Evolutionary conservation across 2,113 vertebrate genomes (phyloP).

Genomic region (Fukomys damarensis): DNA sequence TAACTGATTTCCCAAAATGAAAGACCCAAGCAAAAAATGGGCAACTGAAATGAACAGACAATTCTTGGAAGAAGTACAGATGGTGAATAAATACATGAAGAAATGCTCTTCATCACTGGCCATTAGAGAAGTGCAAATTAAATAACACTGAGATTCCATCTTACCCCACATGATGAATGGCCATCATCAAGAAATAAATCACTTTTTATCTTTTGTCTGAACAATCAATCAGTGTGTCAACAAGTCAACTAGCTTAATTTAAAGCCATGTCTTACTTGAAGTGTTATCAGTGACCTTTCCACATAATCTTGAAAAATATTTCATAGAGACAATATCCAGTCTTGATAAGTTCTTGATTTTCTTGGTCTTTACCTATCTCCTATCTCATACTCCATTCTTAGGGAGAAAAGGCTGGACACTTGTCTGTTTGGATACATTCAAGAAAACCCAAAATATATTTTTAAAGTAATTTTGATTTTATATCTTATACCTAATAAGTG

Average conservation of each 20-base stretch:
- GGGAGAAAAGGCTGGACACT: background rate
- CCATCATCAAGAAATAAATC: background rate
- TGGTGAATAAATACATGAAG: no score
- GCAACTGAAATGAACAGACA: no score
- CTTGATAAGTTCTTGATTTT: no score
- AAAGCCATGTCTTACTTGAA: background rate
- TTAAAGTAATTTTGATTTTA: constrained; percentile 15
- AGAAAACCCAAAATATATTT: background rate
- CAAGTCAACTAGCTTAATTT: background rate
- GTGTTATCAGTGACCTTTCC: background rate
- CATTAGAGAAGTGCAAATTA: no score
- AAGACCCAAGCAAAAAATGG: no score
- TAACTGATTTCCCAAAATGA: no score
- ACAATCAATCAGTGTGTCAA: background rate
- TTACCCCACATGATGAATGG: no score
- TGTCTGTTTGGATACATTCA: background rate
- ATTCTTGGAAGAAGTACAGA: no score
- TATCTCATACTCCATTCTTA: background rate
- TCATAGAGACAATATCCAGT: background rate
- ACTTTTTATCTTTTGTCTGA: background rate
- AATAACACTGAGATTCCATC: no score
- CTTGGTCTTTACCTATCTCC: background rate
- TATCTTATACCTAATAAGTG: constrained; percentile 29
- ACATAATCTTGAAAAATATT: constrained; percentile 45
- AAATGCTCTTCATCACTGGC: no score